Base-by-base conservation (phyloP, 2,797 vertebrate species). In the Momotus momota region DNA sequence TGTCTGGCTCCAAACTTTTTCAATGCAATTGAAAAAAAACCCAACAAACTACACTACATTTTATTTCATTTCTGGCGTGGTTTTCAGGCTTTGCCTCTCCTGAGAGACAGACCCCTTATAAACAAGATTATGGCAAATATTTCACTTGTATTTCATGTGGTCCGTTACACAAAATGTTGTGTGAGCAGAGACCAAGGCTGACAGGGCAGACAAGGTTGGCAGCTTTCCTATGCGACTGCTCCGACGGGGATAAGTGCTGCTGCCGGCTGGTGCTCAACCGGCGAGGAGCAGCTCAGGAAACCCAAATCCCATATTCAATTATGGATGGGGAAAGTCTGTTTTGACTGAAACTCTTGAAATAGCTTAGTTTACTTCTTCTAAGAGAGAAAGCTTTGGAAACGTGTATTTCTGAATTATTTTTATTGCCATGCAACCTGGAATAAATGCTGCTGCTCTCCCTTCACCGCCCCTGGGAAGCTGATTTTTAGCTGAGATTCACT, bases 91-190 rank as follows among this genome's bases (percentile, higher is more conserved):
- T 89, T 62, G 40, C 27, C 62, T 46, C 80, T 90, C 49, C 66
- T 41, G 73, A 54, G 73, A 84, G 69, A 12, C 33, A 66, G 79
- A 49, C 12, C 21, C 23, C 49, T 86, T 69, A 74, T 86, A 92
- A 92, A 46, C 72, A 65, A 9, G 61, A 81, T 65, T 88, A 65
- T 25, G 55, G 80, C 70, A 65, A 88, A 75, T 96, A 93, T 90
- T 94, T 78, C 86, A 69, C 46, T 49, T 62, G n/a, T 49, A 6
- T 38, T 65, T 58, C 29, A 14, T 20, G 35, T 9, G 2, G 43
- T 35, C 64, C 49, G 12, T 75, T 46, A 43, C 81, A 79, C 86
- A 73, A 46, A 86, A 18, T 7, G 31, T 58, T 65, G 74, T 0
- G 0, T 84, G 94, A 69, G 14, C 70, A 46, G 57, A 60, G 70